Percentiles rank a stretch among this genome's conserved stretches.
Conservation (phyloP, 2,888 invertebrate species). For the Vannuccia rotundouncinata region DNA sequence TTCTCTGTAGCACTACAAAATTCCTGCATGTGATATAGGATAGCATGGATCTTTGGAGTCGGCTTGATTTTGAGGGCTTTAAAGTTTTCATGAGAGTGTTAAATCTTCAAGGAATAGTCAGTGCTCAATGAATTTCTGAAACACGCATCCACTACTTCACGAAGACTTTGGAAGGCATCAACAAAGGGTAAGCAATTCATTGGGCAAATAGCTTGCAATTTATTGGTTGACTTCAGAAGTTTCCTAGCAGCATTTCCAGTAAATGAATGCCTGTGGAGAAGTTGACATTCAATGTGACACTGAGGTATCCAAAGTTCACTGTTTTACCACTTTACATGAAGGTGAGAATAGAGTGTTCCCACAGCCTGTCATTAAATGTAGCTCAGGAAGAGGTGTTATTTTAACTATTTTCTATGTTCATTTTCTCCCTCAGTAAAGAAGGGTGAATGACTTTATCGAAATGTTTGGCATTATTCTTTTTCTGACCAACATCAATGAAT, state of each 20-base stretch:
- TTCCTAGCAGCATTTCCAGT: not conserved
- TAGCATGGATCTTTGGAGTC: not conserved
- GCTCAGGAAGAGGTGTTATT: not conserved
- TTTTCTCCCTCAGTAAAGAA: not conserved
- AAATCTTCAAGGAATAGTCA: not conserved
- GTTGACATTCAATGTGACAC: not conserved
- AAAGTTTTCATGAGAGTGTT: not conserved
- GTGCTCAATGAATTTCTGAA: not conserved
- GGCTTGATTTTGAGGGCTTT: not conserved
- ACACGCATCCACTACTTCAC: not conserved
- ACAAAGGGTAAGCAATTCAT: not conserved
- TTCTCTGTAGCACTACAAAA: not conserved
- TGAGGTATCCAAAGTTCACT: not conserved
- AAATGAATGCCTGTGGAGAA: not conserved
- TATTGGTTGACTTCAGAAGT: not conserved
- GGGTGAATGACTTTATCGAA: not conserved
- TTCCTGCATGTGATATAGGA: not conserved
- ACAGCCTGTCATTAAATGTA: not conserved
- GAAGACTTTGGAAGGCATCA: not conserved
- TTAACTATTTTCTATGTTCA: not conserved
- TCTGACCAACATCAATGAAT: not conserved
- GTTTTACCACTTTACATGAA: not conserved
- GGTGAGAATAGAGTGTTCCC: not conserved
- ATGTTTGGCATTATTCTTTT: not conserved
- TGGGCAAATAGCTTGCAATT: not conserved